Conservation (phyloP, 1,140 invertebrate species). For the Liolophura sinensis region DNA sequence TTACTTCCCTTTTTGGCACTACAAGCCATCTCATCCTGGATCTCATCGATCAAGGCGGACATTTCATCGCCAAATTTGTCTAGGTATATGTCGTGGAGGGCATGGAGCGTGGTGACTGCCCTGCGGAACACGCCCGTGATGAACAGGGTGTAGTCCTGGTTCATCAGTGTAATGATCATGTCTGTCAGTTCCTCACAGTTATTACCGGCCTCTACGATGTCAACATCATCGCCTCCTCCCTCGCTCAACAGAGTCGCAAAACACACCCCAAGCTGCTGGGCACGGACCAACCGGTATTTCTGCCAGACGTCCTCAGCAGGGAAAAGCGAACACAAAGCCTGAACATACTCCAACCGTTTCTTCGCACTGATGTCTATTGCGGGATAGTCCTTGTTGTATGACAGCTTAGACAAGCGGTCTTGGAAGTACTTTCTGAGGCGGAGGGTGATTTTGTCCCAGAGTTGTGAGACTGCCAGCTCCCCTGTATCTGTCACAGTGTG, state of each 20-base stretch:
- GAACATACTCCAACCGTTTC: constrained; percentile 39
- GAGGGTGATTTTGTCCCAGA: constrained; percentile 34
- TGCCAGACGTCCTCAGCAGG: constrained; percentile 40
- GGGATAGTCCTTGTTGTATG: constrained; percentile 17
- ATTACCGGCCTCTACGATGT: constrained; percentile 37
- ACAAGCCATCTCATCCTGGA: constrained; percentile 40
- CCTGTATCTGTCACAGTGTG: constrained; percentile 41
- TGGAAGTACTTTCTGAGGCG: constrained; percentile 33
- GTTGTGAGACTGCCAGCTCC: constrained; percentile 36
- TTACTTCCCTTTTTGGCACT: neutral
- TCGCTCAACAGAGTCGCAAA: constrained; percentile 42
- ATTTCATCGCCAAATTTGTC: constrained; percentile 53
- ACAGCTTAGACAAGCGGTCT: constrained; percentile 35
- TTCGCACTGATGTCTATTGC: constrained; percentile 28
- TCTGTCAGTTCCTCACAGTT: constrained; percentile 41
- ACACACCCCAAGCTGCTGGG: constrained; percentile 42
- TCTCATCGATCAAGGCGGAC: constrained; percentile 47
- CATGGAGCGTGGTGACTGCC: constrained; percentile 24
- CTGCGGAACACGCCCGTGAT: constrained; percentile 46
- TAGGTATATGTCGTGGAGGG: constrained; percentile 48
- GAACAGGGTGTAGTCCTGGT: constrained; percentile 50
- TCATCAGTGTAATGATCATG: constrained; percentile 48
- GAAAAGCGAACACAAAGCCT: constrained; percentile 40
- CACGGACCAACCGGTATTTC: constrained; percentile 31
- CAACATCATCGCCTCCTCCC: constrained; percentile 33